phyloP scores from a whole-genome alignment of 2,797 vertebrate genomes.

The Gymnothorax reevesii region DNA sequence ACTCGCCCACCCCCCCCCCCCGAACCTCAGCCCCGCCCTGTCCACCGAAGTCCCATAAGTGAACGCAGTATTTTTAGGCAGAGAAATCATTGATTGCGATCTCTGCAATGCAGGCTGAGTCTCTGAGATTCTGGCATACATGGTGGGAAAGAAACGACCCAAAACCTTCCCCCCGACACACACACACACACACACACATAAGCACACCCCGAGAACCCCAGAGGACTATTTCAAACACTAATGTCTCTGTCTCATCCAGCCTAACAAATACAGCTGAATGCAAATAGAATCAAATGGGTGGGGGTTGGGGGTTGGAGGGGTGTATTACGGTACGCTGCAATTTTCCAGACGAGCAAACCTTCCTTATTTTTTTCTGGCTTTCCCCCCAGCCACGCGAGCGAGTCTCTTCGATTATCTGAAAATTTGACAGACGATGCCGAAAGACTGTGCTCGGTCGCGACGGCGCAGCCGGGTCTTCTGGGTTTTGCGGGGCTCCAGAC shows the following conservation, averaged over 20 bases:
- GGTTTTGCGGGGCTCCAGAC: background rate
- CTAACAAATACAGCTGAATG: slow-evolving; percentile 39
- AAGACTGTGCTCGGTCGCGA: background rate
- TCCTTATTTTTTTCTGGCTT: background rate
- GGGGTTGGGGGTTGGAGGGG: background rate
- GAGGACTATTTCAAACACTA: background rate
- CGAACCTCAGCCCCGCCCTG: no score
- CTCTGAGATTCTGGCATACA: background rate
- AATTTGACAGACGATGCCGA: background rate
- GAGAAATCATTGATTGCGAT: slow-evolving; percentile 2
- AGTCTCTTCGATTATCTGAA: background rate
- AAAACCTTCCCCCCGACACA: slow-evolving; percentile 42
- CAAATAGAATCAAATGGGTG: slow-evolving; percentile 33
- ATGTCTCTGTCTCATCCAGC: background rate
- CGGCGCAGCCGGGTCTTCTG: background rate
- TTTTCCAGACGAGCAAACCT: background rate
- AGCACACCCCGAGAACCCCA: slow-evolving; percentile 25
- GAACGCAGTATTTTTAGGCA: slow-evolving; percentile 4
- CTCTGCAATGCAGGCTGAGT: slow-evolving; percentile 3
- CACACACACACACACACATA: slow-evolving; percentile 35
- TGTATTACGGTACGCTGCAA: slow-evolving; percentile 37
- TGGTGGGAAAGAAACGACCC: background rate
- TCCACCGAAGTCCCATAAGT: background rate
- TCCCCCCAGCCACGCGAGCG: background rate
- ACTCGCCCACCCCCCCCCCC: background rate